Evolutionary conservation across 2,888 invertebrate species (phyloP).

Genomic region (Sinopyrophorus schimmeli): DNA sequence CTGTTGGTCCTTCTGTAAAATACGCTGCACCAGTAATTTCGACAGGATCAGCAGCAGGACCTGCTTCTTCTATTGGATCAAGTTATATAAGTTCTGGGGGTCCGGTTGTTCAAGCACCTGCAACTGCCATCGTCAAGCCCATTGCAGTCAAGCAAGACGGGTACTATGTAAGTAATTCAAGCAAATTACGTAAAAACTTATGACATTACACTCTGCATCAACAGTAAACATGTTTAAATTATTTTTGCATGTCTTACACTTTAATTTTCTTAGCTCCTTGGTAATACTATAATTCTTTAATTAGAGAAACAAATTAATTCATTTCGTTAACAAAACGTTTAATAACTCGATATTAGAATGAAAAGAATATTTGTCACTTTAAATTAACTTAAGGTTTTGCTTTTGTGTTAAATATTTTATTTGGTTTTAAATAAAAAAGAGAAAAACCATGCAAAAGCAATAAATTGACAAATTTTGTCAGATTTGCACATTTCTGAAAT

Average conservation of each 20-base stretch:
- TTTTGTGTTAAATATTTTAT: no score
- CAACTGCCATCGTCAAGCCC: conserved; percentile 24
- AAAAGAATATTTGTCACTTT: no score
- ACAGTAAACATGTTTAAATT: conserved; percentile 10
- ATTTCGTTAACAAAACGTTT: no score
- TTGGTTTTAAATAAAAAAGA: no score
- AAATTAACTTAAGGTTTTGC: no score
- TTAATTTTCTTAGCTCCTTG: no score
- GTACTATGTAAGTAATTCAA: conserved; percentile 33
- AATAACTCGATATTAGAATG: no score
- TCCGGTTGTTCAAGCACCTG: conserved; percentile 25
- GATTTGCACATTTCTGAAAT: no score
- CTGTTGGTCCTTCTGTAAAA: conserved; percentile 38
- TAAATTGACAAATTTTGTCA: no score
- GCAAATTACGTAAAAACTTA: conserved; percentile 30
- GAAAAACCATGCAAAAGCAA: no score
- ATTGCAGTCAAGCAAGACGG: conserved; percentile 31
- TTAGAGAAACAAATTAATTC: no score
- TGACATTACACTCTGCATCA: conserved; percentile 22
- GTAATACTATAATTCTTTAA: no score
- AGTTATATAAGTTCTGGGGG: conserved; percentile 23
- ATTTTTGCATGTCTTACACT: conserved; percentile 15
- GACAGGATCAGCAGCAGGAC: conserved; percentile 15
- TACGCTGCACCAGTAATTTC: conserved; percentile 36
- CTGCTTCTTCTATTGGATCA: conserved; percentile 21